Percentiles rank a stretch among this genome's conserved stretches.
phyloP scores from a whole-genome alignment of 2,113 vertebrate species.

The Hepsetus odoe region DNA sequence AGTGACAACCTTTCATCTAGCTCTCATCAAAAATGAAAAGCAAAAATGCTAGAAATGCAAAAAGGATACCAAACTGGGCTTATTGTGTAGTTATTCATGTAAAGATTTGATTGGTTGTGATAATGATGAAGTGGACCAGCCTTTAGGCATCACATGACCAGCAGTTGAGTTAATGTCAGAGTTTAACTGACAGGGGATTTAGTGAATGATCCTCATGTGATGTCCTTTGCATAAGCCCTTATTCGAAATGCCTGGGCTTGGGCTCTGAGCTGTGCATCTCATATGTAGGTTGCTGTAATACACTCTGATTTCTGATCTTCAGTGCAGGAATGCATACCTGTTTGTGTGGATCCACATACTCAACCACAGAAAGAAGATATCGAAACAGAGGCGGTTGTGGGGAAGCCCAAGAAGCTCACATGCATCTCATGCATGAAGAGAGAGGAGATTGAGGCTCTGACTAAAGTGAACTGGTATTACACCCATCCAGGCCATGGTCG shows the following conservation, averaged over 20 bases:
- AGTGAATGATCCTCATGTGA: neutral
- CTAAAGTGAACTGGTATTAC: slow-evolving; percentile 89
- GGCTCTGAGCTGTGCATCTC: neutral
- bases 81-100: too few relatives aligned
- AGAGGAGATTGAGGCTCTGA: slow-evolving; percentile 86
- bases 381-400: slow-evolving; percentile 86
- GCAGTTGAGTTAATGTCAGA: neutral
- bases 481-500: slow-evolving; percentile 66
- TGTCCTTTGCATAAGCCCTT: neutral
- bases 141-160: too few relatives aligned
- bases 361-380: neutral
- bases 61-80: too few relatives aligned
- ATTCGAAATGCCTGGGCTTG: neutral
- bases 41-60: too few relatives aligned
- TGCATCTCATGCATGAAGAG: slow-evolving; percentile 95
- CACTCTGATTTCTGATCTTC: slow-evolving; percentile 40
- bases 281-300: neutral
- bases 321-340: slow-evolving; percentile 80
- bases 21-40: too few relatives aligned
- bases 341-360: slow-evolving; percentile 83
- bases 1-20: neutral
- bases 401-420: slow-evolving; percentile 84
- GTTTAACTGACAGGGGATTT: neutral
- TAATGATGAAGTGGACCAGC: too few relatives aligned
- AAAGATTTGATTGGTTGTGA: too few relatives aligned